phyloP scores from a whole-genome alignment of 2,888 invertebrate species.

The Pandemis corylana region DNA sequence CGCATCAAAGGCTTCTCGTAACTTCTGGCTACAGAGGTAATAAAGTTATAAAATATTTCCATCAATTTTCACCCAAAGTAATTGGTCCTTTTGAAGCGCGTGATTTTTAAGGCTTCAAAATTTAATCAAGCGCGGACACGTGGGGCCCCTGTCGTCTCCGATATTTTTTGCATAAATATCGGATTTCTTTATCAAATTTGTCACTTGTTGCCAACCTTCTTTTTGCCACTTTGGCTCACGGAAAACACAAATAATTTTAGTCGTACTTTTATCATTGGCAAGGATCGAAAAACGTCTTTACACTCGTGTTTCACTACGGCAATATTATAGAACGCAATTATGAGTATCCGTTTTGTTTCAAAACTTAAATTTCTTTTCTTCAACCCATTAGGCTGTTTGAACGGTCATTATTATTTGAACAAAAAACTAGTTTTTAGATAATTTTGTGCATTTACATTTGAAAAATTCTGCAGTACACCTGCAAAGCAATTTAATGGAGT shows the following conservation, averaged over 20 bases:
- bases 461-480: too few species aligned
- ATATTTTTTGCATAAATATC: constrained; percentile 16
- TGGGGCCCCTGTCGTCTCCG: constrained; percentile 50
- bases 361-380: too few species aligned
- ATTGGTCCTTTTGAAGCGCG: constrained; percentile 46
- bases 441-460: too few species aligned
- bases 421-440: too few species aligned
- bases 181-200: neutral
- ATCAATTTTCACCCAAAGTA: constrained; percentile 4
- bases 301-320: too few species aligned
- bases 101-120: constrained; percentile 72
- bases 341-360: too few species aligned
- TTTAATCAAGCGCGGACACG: constrained; percentile 66
- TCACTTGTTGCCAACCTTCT: neutral
- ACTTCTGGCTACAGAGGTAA: neutral
- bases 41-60: neutral
- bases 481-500: too few species aligned
- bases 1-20: neutral
- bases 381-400: too few species aligned
- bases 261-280: too few species aligned
- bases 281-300: too few species aligned
- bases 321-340: too few species aligned
- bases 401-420: too few species aligned
- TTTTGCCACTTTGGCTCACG: neutral
- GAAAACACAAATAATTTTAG: neutral